phyloP scores from a whole-genome alignment of 2,888 invertebrate genomes.

The Cheilosia vulpina region DNA sequence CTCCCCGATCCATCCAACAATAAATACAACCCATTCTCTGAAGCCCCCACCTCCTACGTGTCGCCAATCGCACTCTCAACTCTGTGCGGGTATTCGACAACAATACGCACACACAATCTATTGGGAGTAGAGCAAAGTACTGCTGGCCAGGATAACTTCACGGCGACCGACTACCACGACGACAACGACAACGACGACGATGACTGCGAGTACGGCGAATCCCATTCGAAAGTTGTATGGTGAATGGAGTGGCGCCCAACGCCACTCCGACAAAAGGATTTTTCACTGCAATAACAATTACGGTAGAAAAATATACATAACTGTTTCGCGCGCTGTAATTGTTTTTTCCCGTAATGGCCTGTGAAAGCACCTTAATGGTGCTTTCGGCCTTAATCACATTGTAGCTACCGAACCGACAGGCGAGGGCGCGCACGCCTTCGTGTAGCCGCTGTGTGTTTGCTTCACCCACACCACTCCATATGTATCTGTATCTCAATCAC shows the following conservation, averaged over 20 bases:
- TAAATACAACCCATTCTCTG: neutral
- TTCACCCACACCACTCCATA: neutral
- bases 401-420: slow-evolving; percentile 44
- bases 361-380: slow-evolving; percentile 75
- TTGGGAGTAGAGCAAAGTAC: slow-evolving; percentile 17
- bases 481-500: slow-evolving; percentile 55
- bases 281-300: slow-evolving; percentile 71
- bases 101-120: neutral
- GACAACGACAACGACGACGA: neutral
- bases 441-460: slow-evolving; percentile 2
- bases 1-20: neutral
- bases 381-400: slow-evolving; percentile 72
- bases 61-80: neutral
- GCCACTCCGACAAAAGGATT: slow-evolving; percentile 50
- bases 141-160: slow-evolving; percentile 35
- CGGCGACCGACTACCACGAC: neutral
- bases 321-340: slow-evolving; percentile 72
- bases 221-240: slow-evolving; percentile 1
- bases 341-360: slow-evolving; percentile 72
- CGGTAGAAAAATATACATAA: slow-evolving; percentile 65
- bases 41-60: too few species aligned
- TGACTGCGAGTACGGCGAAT: neutral
- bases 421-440: neutral
- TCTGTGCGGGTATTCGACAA: neutral
- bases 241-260: slow-evolving; percentile 9